A percentile compares a stretch with the other conserved stretches of the same genome.
phyloP scores from a whole-genome alignment of 2,888 invertebrate species.

The Drosophila anomelani region DNA sequence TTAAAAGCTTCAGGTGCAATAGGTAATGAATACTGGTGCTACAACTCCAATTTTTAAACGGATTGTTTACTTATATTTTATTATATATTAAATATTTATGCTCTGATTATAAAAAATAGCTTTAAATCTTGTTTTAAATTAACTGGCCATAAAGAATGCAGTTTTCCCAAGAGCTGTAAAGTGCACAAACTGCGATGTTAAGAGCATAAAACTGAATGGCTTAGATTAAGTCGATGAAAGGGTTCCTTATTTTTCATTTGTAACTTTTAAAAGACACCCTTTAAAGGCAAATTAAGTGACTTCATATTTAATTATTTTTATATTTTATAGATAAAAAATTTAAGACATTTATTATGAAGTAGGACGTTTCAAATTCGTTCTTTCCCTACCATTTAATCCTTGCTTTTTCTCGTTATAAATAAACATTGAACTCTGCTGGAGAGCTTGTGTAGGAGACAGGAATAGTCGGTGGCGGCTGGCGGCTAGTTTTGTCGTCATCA shows the following conservation, averaged over 20 bases:
- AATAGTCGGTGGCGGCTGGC: constrained; percentile 31
- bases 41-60: not conserved
- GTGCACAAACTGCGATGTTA: not conserved
- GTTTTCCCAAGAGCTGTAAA: not conserved
- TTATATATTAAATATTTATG: not conserved
- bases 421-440: constrained; percentile 38
- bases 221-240: not conserved
- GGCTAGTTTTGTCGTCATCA: constrained; percentile 64
- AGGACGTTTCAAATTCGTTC: not conserved
- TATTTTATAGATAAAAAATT: not conserved
- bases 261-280: not conserved
- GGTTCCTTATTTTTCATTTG: not conserved
- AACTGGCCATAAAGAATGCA: not conserved
- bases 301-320: too few relatives aligned
- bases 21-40: not conserved
- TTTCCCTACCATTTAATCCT: not conserved
- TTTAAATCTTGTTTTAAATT: not conserved
- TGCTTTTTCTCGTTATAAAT: constrained; percentile 17
- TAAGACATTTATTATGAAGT: not conserved
- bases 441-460: constrained; percentile 23
- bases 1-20: not conserved
- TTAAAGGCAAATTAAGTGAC: not conserved
- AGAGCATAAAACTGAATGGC: not conserved
- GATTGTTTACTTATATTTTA: not conserved
- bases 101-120: not conserved